Conservation (phyloP, 2,888 invertebrate species). For the Baccha elongata region DNA sequence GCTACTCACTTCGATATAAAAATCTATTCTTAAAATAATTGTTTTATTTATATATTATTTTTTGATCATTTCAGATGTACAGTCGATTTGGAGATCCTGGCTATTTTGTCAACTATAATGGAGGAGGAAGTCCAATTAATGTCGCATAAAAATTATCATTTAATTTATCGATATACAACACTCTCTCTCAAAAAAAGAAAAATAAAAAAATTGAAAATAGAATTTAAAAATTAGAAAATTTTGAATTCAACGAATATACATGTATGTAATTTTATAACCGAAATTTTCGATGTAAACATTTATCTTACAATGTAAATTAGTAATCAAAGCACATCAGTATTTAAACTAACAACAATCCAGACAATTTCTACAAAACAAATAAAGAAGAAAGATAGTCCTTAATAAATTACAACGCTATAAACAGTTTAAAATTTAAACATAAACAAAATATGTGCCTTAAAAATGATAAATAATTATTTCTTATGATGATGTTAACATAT, state of each 20-base stretch:
- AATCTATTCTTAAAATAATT: background rate
- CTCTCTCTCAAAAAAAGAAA: constrained; percentile 47
- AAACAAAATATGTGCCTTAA: constrained; percentile 40
- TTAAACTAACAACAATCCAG: constrained; percentile 46
- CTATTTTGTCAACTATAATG: constrained; percentile 79
- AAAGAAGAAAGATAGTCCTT: background rate
- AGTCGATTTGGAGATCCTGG: constrained; percentile 81
- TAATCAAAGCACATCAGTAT: constrained; percentile 62
- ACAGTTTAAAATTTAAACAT: constrained; percentile 39
- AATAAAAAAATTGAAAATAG: constrained; percentile 9
- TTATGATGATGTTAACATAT: constrained; percentile 20
- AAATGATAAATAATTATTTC: constrained; percentile 11
- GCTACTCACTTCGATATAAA: background rate
- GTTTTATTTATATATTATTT: constrained; percentile 51
- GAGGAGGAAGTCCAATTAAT: constrained; percentile 80
- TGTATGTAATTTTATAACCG: constrained; percentile 15
- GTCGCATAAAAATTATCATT: constrained; percentile 77
- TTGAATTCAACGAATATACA: constrained; percentile 46
- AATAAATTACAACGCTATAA: constrained; percentile 9
- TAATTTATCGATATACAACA: constrained; percentile 20
- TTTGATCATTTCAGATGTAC: constrained; percentile 78
- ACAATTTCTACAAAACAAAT: constrained; percentile 46
- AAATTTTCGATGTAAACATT: constrained; percentile 19
- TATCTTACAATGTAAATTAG: constrained; percentile 19
- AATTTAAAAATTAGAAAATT: constrained; percentile 45